Evolutionary conservation across 2,113 vertebrate genomes (phyloP), one percentile per base, ranked within the genome.

Genomic region (Pampusana beccarii): DNA sequence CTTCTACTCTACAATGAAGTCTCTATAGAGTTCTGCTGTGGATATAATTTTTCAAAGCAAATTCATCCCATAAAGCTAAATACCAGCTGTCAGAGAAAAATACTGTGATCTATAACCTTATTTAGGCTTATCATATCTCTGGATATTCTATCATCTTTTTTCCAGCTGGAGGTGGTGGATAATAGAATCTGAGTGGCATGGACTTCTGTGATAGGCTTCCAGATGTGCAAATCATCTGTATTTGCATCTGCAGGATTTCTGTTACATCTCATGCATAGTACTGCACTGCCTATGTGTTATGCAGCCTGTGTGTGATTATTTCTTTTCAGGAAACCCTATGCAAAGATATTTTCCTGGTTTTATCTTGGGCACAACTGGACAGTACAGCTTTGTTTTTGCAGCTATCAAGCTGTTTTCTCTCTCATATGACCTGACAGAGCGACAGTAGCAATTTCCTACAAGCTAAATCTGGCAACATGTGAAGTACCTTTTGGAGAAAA

Each of bases 391-490:
- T 73, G 44, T 13, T 86, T 88, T 93, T 65, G 50, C 16, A 82
- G 17, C 79, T 79, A 28, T 65, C 54, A 28, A 2, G 42, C 38
- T 84, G 80, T 94, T 95, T 65, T 56, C 71, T 85, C 61, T 31
- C 51, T 26, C 6, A 3, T 46, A 19, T 71, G 62, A 46, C 8
- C 53, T 56, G 51, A 73, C 42, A 75, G n/a, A 75, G 6, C 5
- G 66, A 21, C 7, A 28, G 81, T 72, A 40, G 12, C 46, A 94
- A 34, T 86, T 93, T 91, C 83, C 92, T 28, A 46, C 24, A 71
- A 89, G 86, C 91, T 72, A 94, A 94, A 86, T 95, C 62, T 71
- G 48, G 48, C 17, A 83, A 66, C 90, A 81, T 88, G 53, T 42
- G 48, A 90, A 74, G 44, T 67, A 24, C n/a, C 11, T 48, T 60